A percentile compares a stretch with the other conserved stretches of the same genome.
phyloP scores from a whole-genome alignment of 1,140 invertebrate species.

The Panagrolaimus sp. region DNA sequence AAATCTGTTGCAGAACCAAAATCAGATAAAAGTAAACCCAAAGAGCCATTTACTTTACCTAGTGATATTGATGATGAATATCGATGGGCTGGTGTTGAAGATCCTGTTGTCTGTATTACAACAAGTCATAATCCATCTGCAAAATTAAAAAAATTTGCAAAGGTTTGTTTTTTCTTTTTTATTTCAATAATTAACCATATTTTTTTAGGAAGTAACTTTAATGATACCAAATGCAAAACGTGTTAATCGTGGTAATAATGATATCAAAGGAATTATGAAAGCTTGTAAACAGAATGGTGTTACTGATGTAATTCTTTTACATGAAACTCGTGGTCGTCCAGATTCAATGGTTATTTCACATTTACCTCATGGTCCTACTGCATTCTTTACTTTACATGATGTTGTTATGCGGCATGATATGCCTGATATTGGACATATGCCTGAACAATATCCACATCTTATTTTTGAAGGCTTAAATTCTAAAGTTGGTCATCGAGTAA shows the following conservation, averaged over 20 bases:
- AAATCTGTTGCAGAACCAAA: conserved; percentile 27
- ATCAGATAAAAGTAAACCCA: conserved; percentile 65
- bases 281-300: conserved; percentile 86
- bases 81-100: conserved; percentile 88
- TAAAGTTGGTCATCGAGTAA: conserved; percentile 72
- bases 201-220: conserved; percentile 73
- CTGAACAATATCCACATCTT: conserved; percentile 93
- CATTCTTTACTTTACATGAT: conserved; percentile 78
- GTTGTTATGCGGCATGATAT: conserved; percentile 97
- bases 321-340: conserved; percentile 75
- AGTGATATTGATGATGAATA: conserved; percentile 87
- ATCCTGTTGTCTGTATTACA: conserved; percentile 96
- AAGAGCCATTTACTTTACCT: conserved; percentile 69
- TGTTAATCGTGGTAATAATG: conserved; percentile 94
- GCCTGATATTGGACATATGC: conserved; percentile 88
- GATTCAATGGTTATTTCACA: conserved; percentile 86
- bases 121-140: conserved; percentile 93
- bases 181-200: not conserved
- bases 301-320: conserved; percentile 90
- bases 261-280: conserved; percentile 84
- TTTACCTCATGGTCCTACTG: conserved; percentile 92
- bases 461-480: conserved; percentile 94
- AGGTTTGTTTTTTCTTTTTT: conserved; percentile 62
- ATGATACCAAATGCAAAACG: conserved; percentile 93
- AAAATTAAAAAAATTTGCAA: conserved; percentile 90